These are phyloP conservation scores for Cephus cinctus DNA, from an alignment of 1,140 invertebrate species.

Conservation along the genomic window DNA sequence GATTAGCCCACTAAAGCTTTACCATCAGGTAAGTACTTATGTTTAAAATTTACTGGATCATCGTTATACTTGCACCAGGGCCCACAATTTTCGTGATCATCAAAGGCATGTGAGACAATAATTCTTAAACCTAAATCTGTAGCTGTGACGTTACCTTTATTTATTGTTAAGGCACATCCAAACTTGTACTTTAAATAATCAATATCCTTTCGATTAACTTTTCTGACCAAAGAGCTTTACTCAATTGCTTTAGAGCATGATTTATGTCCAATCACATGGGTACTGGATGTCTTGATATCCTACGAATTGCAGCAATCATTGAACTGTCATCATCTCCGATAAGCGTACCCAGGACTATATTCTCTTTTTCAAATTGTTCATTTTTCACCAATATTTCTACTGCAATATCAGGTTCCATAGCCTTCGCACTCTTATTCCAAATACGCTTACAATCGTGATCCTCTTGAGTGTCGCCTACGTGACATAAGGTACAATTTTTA, in stretches of 20 bases:
- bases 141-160: background rate
- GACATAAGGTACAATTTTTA: no score
- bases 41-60: no score
- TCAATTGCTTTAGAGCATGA: constrained; percentile 2
- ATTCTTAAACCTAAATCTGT: background rate
- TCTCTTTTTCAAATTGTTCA: constrained; percentile 8
- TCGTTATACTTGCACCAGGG: background rate
- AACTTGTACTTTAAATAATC: constrained; percentile 4
- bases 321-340: constrained; percentile 7
- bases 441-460: constrained; percentile 19
- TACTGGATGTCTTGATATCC: background rate
- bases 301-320: background rate
- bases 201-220: background rate
- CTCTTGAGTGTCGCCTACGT: no score
- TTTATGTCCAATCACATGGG: constrained; percentile 1
- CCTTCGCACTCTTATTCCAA: constrained; percentile 16
- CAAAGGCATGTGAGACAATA: constrained; percentile 6
- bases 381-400: constrained; percentile 19
- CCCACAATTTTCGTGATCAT: constrained; percentile 8
- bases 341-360: background rate
- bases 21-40: constrained; percentile 9
- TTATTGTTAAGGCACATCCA: background rate
- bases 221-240: background rate
- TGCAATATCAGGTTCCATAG: constrained; percentile 21
- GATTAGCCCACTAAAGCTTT: constrained; percentile 1